Percentiles rank a stretch among this genome's conserved stretches.
phyloP scores from a whole-genome alignment of 2,888 invertebrate genomes.

The Drosophila atripex region DNA sequence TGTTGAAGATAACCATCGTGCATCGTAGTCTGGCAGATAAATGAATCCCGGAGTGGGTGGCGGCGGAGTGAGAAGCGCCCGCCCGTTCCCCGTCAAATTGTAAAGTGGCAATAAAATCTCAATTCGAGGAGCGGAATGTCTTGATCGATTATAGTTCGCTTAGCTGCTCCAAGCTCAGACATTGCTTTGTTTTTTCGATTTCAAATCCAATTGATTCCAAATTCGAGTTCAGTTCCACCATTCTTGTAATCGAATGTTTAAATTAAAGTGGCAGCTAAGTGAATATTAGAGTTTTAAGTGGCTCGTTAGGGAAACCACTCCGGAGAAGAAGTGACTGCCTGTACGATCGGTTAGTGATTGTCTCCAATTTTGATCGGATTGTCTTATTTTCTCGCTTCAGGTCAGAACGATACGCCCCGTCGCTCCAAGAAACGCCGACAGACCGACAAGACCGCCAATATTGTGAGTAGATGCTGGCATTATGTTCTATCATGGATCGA shows the following conservation, averaged over 20 bases:
- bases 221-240: not conserved
- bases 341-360: not conserved
- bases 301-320: not conserved
- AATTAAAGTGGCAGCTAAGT: slow-evolving; percentile 1
- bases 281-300: not conserved
- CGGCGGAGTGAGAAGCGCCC: not conserved
- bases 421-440: slow-evolving; percentile 87
- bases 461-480: slow-evolving; percentile 85
- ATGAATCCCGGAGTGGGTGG: slow-evolving; percentile 20
- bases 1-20: slow-evolving; percentile 64
- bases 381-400: slow-evolving; percentile 49
- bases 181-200: not conserved
- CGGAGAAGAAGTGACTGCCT: not conserved
- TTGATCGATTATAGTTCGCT: not conserved
- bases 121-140: not conserved
- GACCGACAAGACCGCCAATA: slow-evolving; percentile 86
- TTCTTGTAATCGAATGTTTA: not conserved
- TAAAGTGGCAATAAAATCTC: slow-evolving; percentile 26
- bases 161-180: not conserved
- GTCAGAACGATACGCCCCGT: slow-evolving; percentile 83
- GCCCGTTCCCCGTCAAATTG: slow-evolving; percentile 15
- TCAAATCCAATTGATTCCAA: not conserved
- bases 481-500: slow-evolving; percentile 52
- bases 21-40: slow-evolving; percentile 16
- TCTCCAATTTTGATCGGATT: not conserved